A percentile compares a stretch with the other conserved stretches of the same genome.
Evolutionary conservation across 2,113 vertebrate species (phyloP).

Genomic region (Danio rerio): GRCz12tu NC_133176.1:54021001-54021500

Average conservation of each 20-base stretch:
- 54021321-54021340: neutral
- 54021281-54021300: conserved; percentile 78
- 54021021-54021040: too few species aligned
- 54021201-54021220: conserved; percentile 90
- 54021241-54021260: conserved; percentile 90
- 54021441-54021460: conserved; percentile 95
- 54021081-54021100: too few species aligned
- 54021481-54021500: conserved; percentile 91
- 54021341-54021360: neutral
- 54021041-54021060: too few species aligned
- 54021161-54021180: conserved; percentile 95
- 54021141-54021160: conserved; percentile 92
- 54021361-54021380: conserved; percentile 92
- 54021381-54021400: conserved; percentile 94
- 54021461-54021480: conserved; percentile 92
- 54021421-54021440: conserved; percentile 90
- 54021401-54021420: conserved; percentile 96
- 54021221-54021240: conserved; percentile 89
- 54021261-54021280: conserved; percentile 91
- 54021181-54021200: conserved; percentile 96
- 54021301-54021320: accelerated
- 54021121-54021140: neutral
- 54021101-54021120: too few species aligned
- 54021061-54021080: too few species aligned
- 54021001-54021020: too few species aligned